Evolutionary conservation across 2,797 vertebrate genomes (phyloP), one percentile per base, ranked within the genome.

Genomic region (Poeciliopsis gracilis): DNA sequence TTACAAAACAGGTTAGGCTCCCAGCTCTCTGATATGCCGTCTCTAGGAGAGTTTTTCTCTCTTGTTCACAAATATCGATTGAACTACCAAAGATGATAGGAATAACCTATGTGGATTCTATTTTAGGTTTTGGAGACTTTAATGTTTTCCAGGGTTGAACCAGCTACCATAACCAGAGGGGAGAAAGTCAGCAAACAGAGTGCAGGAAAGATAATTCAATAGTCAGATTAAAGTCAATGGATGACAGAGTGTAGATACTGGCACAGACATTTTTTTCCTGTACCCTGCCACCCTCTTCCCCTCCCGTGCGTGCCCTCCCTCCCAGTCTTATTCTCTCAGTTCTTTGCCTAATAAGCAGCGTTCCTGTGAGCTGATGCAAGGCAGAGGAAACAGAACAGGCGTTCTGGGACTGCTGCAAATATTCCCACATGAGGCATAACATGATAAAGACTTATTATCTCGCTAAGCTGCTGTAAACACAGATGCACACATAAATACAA

Each of bases 321-420:
- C 91, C 88, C 91, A 84, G 90, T 88, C 93, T 91, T 92, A 90
- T 92, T 94, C 94, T 91, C 92, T 93, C 90, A 91, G 90, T 95
- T 94, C 95, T 94, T 94, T 94, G 94, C 94, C 94, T 96, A 96
- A 96, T 96, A 95, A 95, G 94, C 92, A 88, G 91, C 91, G 92
- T 95, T 95, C 93, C 93, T 94, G 93, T 82, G 84, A 95, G 96
- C 95, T 96, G 95, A 96, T 93, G 95, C 95, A 95, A 95, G 95
- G 90, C 94, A 86, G 88, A 92, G 95, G 93, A 93, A 94, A 94
- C 90, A 92, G 94, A 96, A 96, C 94, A 94, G 93, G 92, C 93
- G 93, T 94, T 94, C 92, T 89, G 92, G 91, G 94, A 95, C 91
- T 85, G 91, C 91, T 94, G 89, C 91, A 94, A 95, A 95, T 96